Evolutionary conservation across 1,140 invertebrate species (phyloP).

Genomic region (Wiebesia pumilae): DNA sequence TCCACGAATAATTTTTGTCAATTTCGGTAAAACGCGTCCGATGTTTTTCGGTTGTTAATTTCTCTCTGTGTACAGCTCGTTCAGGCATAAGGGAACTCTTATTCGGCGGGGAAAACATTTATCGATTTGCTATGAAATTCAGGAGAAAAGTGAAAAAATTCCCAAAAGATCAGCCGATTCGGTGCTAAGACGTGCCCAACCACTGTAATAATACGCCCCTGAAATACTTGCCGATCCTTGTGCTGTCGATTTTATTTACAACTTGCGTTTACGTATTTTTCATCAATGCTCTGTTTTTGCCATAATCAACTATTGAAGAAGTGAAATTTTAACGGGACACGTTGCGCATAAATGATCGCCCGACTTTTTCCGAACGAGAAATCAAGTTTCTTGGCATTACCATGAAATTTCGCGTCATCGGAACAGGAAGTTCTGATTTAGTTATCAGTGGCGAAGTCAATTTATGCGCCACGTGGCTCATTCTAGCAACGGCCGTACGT

Average conservation of each 20-base stretch:
- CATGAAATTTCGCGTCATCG: not conserved
- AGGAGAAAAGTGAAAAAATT: not conserved
- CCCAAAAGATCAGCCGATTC: conserved; percentile 45
- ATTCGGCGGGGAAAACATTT: too few relatives aligned
- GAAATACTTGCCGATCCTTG: conserved; percentile 3
- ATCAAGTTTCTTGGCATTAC: not conserved
- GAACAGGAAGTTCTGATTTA: not conserved
- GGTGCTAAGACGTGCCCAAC: conserved; percentile 53
- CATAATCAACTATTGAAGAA: not conserved
- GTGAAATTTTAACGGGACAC: not conserved
- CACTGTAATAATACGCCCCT: conserved; percentile 38
- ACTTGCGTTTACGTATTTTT: not conserved
- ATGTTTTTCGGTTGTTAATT: conserved; percentile 29
- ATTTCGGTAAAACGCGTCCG: not conserved
- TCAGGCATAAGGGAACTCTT: too few relatives aligned
- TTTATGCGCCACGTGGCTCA: conserved; percentile 23
- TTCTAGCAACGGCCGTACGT: not conserved
- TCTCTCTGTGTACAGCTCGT: conserved; percentile 54
- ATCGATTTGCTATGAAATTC: not conserved
- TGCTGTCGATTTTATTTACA: conserved; percentile 4
- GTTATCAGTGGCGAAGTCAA: not conserved
- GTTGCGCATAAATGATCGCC: conserved; percentile 6
- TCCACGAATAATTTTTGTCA: conserved; percentile 27
- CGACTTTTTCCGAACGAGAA: too few relatives aligned
- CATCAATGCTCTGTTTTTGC: not conserved